phyloP scores from a whole-genome alignment of 2,113 vertebrate genomes.

The Ictalurus furcatus region DNA sequence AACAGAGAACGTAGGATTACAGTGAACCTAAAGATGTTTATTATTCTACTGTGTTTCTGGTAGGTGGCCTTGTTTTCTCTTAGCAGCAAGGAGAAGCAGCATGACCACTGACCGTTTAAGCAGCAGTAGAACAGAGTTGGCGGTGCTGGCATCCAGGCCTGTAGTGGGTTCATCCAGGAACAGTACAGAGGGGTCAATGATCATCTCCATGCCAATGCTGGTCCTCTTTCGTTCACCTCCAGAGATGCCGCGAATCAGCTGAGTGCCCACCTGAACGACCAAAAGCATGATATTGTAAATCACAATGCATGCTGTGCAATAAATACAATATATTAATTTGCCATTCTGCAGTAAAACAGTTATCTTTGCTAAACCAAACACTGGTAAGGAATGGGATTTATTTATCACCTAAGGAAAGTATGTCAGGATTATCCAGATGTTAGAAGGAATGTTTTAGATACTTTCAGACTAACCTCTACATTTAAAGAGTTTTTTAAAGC shows the following conservation, averaged over 20 bases:
- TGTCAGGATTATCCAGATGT: neutral
- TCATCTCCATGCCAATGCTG: conserved; percentile 94
- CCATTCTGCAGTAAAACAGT: neutral
- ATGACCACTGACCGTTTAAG: conserved; percentile 78
- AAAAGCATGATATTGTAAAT: neutral
- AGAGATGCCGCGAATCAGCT: conserved; percentile 85
- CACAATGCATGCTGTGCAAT: neutral
- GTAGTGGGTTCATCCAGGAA: conserved; percentile 97
- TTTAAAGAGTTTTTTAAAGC: neutral
- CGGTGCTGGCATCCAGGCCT: conserved; percentile 91
- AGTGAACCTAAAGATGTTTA: neutral
- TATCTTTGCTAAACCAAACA: neutral
- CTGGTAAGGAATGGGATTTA: neutral
- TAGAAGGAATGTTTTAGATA: neutral
- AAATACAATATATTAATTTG: neutral
- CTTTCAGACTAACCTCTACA: neutral
- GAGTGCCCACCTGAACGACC: conserved; percentile 85
- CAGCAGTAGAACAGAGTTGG: conserved; percentile 86
- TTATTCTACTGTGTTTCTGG: neutral
- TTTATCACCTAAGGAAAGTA: neutral
- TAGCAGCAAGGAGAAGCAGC: neutral
- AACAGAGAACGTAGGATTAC: neutral
- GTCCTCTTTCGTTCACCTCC: conserved; percentile 94
- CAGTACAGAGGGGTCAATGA: conserved; percentile 85
- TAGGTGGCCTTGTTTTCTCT: neutral